Evolutionary conservation across 2,888 invertebrate genomes (phyloP).

Genomic region (Archips xylosteana): DNA sequence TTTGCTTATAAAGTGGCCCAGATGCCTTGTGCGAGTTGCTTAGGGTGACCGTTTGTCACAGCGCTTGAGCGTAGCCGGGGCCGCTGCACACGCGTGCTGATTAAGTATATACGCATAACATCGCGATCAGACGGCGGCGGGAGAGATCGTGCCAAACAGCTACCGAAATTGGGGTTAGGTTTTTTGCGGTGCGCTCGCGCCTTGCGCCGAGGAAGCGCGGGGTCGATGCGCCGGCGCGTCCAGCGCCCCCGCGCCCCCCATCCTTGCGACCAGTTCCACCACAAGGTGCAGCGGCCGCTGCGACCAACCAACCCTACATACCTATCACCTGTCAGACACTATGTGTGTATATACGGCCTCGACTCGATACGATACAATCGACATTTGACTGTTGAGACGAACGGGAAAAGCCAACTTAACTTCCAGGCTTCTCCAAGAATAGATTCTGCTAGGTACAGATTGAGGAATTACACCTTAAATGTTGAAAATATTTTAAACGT

Average conservation of each 20-base stretch:
- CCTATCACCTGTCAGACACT: slow-evolving; percentile 83
- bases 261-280: slow-evolving; percentile 77
- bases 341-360: slow-evolving; percentile 66
- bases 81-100: slow-evolving; percentile 66
- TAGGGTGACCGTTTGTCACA: slow-evolving; percentile 44
- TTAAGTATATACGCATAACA: slow-evolving; percentile 55
- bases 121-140: slow-evolving; percentile 54
- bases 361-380: slow-evolving; percentile 47
- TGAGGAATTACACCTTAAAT: no score
- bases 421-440: background rate
- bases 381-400: slow-evolving; percentile 55
- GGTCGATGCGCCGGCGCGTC: slow-evolving; percentile 75
- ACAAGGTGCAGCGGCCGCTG: slow-evolving; percentile 80
- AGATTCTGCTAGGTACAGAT: background rate
- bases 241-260: slow-evolving; percentile 55
- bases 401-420: slow-evolving; percentile 46
- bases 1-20: slow-evolving; percentile 25
- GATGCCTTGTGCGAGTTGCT: slow-evolving; percentile 12
- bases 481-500: background rate
- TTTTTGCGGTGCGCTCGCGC: slow-evolving; percentile 75
- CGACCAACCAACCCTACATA: slow-evolving; percentile 79
- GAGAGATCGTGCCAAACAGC: slow-evolving; percentile 77
- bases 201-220: slow-evolving; percentile 61
- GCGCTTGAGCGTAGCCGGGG: slow-evolving; percentile 47
- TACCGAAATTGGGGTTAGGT: slow-evolving; percentile 83